phyloP scores from a whole-genome alignment of 2,113 vertebrate species.

The Naja naja region DNA sequence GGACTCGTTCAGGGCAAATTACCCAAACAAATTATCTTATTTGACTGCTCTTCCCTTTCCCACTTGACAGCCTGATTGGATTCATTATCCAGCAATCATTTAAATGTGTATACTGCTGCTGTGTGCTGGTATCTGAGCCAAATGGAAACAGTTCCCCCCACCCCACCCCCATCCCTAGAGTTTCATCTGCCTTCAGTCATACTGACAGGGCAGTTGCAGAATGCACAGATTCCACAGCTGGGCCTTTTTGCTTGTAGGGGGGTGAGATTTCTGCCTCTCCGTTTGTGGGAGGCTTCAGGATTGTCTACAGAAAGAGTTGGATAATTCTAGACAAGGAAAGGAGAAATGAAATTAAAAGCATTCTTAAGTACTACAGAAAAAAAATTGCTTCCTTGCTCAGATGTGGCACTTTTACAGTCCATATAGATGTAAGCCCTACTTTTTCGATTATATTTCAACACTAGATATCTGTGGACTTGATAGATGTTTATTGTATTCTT shows the following conservation, averaged over 20 bases:
- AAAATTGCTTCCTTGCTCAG: constrained; percentile 35
- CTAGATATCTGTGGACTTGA: background rate
- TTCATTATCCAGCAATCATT: background rate
- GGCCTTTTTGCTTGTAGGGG: constrained; percentile 41
- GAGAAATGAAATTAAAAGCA: constrained; percentile 35
- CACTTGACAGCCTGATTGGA: background rate
- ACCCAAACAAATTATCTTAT: background rate
- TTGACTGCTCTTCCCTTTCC: background rate
- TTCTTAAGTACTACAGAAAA: constrained; percentile 15
- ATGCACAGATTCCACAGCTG: constrained; percentile 22
- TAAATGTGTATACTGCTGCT: background rate
- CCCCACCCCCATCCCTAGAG: background rate
- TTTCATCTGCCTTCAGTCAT: background rate
- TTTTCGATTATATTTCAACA: background rate
- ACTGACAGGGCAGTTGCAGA: constrained; percentile 40
- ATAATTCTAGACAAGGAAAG: constrained; percentile 25
- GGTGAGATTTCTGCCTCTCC: constrained; percentile 22
- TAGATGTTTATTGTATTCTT: background rate
- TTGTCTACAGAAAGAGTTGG: constrained; percentile 24
- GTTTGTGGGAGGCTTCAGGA: constrained; percentile 24
- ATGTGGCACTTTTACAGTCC: background rate
- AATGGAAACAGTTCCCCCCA: background rate
- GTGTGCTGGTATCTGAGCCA: background rate
- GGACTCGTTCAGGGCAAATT: background rate
- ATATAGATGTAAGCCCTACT: background rate